A percentile compares a stretch with the other conserved stretches of the same genome.
Conservation (phyloP, 1,140 invertebrate species). For the Gyrodactylus bullatarudis region DNA sequence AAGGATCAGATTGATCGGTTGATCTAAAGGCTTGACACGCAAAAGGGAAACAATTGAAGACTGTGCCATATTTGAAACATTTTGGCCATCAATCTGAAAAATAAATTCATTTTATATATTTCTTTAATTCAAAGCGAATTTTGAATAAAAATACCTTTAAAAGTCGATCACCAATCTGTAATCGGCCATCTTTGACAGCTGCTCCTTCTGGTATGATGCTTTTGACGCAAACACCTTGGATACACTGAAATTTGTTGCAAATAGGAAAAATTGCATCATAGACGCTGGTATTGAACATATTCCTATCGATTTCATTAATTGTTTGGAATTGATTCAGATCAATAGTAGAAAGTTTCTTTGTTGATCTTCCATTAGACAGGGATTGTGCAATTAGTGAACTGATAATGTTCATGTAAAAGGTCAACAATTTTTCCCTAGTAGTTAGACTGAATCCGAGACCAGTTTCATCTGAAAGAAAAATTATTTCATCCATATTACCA, state of each 20-base stretch:
- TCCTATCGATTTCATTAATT: not conserved
- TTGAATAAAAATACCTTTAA: not conserved
- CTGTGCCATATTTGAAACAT: not conserved
- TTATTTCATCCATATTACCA: no score
- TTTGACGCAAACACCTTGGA: conserved; percentile 64
- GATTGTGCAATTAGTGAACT: not conserved
- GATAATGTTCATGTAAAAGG: not conserved
- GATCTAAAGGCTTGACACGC: not conserved
- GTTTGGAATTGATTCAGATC: not conserved
- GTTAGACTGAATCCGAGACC: not conserved
- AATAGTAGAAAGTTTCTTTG: not conserved
- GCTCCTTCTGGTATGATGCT: conserved; percentile 40
- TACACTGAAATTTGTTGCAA: not conserved
- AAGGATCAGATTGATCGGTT: not conserved
- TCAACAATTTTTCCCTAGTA: not conserved
- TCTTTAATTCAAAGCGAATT: not conserved
- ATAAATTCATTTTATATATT: not conserved
- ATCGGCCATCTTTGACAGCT: conserved; percentile 6
- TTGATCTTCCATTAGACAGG: not conserved
- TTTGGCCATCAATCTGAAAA: not conserved
- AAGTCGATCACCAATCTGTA: conserved; percentile 6
- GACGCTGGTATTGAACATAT: not conserved
- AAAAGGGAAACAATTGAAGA: not conserved
- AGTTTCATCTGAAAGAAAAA: not conserved
- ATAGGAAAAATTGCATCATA: not conserved